Evolutionary conservation across 2,113 vertebrate species (phyloP), one percentile per base, ranked within the genome.

Genomic region (Gallinago undulata): DNA sequence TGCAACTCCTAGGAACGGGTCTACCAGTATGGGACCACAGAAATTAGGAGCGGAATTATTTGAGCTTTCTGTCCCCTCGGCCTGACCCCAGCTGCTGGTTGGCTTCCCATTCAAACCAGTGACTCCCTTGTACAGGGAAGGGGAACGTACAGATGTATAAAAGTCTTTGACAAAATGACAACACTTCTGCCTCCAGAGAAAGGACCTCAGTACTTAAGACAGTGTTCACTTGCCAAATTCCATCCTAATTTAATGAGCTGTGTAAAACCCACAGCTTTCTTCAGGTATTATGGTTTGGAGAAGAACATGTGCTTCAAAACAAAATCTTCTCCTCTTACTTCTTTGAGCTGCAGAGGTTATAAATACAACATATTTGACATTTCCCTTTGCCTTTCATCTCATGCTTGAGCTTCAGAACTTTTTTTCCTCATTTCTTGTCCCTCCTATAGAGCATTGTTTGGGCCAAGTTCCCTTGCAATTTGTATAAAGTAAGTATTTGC

Each of bases 171-270:
- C 15, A 81, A 4, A 22, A 33, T 14, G 12, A 79, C 23, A 70
- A 14, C n/a, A 39, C 11, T 76, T 84, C 37, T 41, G 28, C 25
- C 28, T 83, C 37, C 25, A 67, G 79, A 92, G 64, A 13, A 16
- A 67, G 9, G 11, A 41, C 14, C 13, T 77, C 0, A 0, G 9
- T 23, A 8, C 24, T 50, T 66, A n/a, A 33, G 30, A n/a, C 9
- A 39, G 5, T 10, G 22, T 19, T 50, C 24, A 53, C 21, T 77
- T 84, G 33, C 16, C 1, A 11, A 53, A n/a, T 9, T 77, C 27
- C n/a, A 18, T 27, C 10, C 17, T 50, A 43, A 14, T 18, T 57
- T 21, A 31, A 25, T 7, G 22, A 92, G 3, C 8, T 21, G 9
- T 6, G 12, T 28, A 64, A 62, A 25, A 7, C 16, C 51, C 19